Conservation (phyloP, 2,113 vertebrate genomes). For the Boleophthalmus pectinirostris region DNA sequence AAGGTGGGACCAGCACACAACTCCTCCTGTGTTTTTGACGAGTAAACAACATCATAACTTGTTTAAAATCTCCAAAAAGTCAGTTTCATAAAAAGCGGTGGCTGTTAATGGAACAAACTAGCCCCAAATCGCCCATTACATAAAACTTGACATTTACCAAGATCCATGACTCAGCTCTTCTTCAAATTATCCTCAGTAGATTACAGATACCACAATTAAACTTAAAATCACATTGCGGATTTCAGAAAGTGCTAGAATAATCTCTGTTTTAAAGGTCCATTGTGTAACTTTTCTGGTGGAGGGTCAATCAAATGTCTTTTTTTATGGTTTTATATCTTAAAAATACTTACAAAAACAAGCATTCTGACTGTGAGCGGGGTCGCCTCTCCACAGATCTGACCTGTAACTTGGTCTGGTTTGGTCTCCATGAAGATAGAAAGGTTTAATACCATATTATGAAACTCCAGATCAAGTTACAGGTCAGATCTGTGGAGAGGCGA, state of each 20-base stretch:
- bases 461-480: no score
- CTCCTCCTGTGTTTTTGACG: neutral
- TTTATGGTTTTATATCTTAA: no score
- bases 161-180: slow-evolving; percentile 10
- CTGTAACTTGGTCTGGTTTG: no score
- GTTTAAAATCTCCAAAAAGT: neutral
- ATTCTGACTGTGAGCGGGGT: no score
- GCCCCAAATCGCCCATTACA: neutral
- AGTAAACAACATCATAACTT: neutral
- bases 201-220: neutral
- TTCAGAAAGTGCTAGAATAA: neutral
- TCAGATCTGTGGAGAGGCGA: no score
- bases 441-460: no score
- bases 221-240: neutral
- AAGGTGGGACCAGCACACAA: neutral
- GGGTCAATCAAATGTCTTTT: no score
- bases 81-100: neutral
- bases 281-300: no score
- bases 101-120: neutral
- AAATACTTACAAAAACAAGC: no score
- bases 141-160: neutral
- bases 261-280: neutral
- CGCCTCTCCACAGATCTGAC: no score
- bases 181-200: neutral
- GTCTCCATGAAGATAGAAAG: no score